Conservation (phyloP, 2,888 invertebrate species). For the Ligdia adustata region DNA sequence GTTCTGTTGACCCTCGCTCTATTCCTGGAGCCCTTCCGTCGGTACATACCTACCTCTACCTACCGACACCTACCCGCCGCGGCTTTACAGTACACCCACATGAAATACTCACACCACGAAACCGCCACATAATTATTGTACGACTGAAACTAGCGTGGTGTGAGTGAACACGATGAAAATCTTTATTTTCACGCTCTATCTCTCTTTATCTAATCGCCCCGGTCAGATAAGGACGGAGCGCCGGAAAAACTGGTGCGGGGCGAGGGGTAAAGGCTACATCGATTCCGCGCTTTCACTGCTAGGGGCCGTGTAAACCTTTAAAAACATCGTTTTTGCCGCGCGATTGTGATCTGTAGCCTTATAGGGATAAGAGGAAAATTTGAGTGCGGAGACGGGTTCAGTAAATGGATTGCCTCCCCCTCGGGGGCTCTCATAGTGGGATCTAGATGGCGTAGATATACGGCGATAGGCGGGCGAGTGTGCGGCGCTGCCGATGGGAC, state of each 20-base stretch:
- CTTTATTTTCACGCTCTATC: slow-evolving; percentile 85
- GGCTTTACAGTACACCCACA: slow-evolving; percentile 48
- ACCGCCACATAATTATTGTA: slow-evolving; percentile 65
- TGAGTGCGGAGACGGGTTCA: slow-evolving; percentile 60
- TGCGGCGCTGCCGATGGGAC: slow-evolving; percentile 63
- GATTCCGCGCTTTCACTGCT: slow-evolving; percentile 84
- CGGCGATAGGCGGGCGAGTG: slow-evolving; percentile 75
- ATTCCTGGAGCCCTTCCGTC: slow-evolving; percentile 65
- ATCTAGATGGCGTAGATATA: slow-evolving; percentile 85
- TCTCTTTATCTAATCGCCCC: slow-evolving; percentile 83
- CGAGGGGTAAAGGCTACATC: slow-evolving; percentile 83
- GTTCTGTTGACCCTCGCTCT: slow-evolving; percentile 72
- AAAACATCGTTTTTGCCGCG: slow-evolving; percentile 77
- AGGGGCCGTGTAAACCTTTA: slow-evolving; percentile 84
- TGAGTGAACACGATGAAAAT: slow-evolving; percentile 84
- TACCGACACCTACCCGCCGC: slow-evolving; percentile 40
- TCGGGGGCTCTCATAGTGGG: slow-evolving; percentile 82
- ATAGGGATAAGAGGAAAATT: slow-evolving; percentile 72
- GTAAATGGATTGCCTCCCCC: slow-evolving; percentile 84
- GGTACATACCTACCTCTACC: slow-evolving; percentile 45
- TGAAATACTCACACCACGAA: slow-evolving; percentile 63
- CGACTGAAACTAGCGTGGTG: slow-evolving; percentile 70
- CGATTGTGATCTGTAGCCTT: slow-evolving; percentile 80
- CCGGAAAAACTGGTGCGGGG: slow-evolving; percentile 83
- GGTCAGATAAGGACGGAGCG: slow-evolving; percentile 83